phyloP scores from a whole-genome alignment of 2,113 vertebrate species.

The Gopherus flavomarginatus region DNA sequence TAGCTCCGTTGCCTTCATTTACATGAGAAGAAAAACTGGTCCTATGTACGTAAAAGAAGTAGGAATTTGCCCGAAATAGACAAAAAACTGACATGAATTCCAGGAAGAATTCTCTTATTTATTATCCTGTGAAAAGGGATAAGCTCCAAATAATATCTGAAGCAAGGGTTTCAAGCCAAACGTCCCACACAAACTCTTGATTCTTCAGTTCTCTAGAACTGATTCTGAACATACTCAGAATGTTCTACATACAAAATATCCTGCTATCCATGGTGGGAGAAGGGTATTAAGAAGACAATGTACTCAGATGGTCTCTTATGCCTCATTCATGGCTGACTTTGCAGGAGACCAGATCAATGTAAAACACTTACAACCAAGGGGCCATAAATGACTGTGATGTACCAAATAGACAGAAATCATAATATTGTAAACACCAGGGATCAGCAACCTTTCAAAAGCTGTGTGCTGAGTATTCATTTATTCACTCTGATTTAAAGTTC shows the following conservation, averaged over 20 bases:
- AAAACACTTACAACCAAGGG: neutral
- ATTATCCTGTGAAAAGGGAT: neutral
- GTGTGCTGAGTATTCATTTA: too few species aligned
- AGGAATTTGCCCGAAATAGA: neutral
- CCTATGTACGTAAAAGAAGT: neutral
- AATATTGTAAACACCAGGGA: neutral
- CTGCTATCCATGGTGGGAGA: neutral
- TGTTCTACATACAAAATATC: neutral
- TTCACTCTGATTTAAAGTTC: too few species aligned
- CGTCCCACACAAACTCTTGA: neutral
- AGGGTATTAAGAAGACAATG: neutral
- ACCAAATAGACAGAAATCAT: neutral
- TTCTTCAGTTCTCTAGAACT: neutral
- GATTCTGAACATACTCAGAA: neutral
- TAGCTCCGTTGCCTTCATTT: neutral
- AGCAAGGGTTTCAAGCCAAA: neutral
- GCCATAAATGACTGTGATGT: neutral
- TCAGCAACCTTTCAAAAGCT: too few species aligned
- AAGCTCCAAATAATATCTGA: neutral
- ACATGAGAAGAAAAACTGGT: neutral
- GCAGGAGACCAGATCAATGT: neutral
- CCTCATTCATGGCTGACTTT: accelerated
- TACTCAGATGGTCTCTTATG: neutral
- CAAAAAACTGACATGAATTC: neutral
- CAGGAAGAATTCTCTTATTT: neutral